Conservation (phyloP, 2,888 invertebrate genomes). For the Pachydiplax longipennis region DNA sequence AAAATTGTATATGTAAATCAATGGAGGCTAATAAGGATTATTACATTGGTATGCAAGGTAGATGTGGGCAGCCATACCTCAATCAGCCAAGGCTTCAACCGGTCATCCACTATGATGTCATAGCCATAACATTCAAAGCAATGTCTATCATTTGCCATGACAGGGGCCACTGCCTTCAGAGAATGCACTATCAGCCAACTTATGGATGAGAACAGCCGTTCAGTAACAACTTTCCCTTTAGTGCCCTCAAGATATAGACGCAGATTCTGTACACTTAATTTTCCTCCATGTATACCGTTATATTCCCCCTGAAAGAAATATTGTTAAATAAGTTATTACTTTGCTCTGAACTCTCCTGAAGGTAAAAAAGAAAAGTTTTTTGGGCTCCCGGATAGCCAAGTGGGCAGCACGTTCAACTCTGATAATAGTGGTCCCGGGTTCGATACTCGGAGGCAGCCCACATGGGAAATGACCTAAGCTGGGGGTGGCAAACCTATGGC, state of each 20-base stretch:
- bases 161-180: conserved; percentile 88
- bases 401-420: no score
- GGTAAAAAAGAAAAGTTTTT: no score
- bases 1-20: no score
- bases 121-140: conserved; percentile 96
- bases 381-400: no score
- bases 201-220: conserved; percentile 87
- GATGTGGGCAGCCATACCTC: conserved; percentile 67
- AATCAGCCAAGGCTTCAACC: conserved; percentile 91
- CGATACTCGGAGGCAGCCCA: no score
- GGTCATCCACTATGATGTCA: conserved; percentile 94
- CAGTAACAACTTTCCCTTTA: conserved; percentile 85
- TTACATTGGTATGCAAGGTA: no score
- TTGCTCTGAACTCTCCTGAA: not conserved
- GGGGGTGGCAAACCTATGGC: no score
- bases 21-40: no score
- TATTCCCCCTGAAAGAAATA: conserved; percentile 80
- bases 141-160: conserved; percentile 91
- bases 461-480: no score
- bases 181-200: conserved; percentile 92
- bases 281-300: conserved; percentile 92
- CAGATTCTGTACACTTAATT: conserved; percentile 91
- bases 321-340: not conserved
- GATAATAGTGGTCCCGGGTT: no score
- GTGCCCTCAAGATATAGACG: conserved; percentile 90